These are phyloP conservation scores for Elegia similella DNA, from an alignment of 2,888 invertebrate species.

Conservation along the genomic window DNA sequence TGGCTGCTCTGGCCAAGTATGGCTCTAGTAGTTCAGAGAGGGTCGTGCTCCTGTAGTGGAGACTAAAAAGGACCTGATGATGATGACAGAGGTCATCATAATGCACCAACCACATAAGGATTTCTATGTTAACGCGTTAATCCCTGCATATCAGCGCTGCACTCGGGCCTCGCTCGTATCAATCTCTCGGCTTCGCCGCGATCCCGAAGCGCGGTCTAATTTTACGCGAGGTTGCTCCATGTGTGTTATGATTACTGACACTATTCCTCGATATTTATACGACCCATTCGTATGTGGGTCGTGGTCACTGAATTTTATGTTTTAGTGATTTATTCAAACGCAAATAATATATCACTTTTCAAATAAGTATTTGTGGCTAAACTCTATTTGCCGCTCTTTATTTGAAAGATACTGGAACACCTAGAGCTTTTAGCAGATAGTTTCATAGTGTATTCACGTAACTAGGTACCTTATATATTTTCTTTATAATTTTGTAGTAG, in stretches of 20 bases:
- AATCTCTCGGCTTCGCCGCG: conserved; percentile 18
- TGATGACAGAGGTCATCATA: not conserved
- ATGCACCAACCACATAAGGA: not conserved
- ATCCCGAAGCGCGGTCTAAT: conserved; percentile 51
- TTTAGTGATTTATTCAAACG: not conserved
- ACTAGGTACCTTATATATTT: too few species aligned
- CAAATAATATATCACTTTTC: not conserved
- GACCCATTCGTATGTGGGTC: conserved; percentile 48
- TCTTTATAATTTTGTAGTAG: too few species aligned
- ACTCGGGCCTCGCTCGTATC: not conserved
- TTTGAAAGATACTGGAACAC: not conserved
- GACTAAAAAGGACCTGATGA: too few species aligned
- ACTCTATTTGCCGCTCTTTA: not conserved
- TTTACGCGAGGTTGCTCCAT: conserved; percentile 61
- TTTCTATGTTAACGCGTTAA: not conserved
- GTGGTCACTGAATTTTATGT: conserved; percentile 29
- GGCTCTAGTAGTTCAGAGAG: too few species aligned
- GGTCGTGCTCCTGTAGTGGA: too few species aligned
- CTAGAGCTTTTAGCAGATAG: too few species aligned
- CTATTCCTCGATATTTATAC: conserved; percentile 56
- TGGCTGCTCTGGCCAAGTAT: too few species aligned
- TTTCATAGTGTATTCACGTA: too few species aligned
- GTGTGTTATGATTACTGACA: conserved; percentile 69
- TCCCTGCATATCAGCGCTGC: not conserved
- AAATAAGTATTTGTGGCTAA: not conserved